Base-by-base conservation (phyloP, 2,797 vertebrate genomes). In the Chaetodon trifasciatus region DNA sequence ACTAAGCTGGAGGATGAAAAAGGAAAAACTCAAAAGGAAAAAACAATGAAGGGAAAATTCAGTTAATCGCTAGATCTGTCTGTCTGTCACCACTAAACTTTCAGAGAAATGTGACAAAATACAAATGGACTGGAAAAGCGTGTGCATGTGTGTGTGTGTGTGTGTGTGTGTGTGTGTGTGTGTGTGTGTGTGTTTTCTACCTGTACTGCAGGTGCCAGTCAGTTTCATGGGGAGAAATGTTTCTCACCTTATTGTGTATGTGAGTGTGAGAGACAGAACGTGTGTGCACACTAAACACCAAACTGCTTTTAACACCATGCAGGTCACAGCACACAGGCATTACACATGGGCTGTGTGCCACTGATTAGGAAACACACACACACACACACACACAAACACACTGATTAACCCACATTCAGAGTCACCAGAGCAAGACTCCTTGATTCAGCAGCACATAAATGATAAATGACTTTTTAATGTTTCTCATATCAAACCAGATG, bases 221-320 rank as follows among this genome's bases (percentile, higher is more conserved):
- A 32, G 0, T 52, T 72, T 74, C 60, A n/a, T 53, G 16, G 39
- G 46, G 70, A 73, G n/a, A 76, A 60, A 55, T 24, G 47, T 60
- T 77, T 83, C 84, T 69, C 82, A 85, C 79, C 69, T 74, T 52
- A 13, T 3, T 46, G 21, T 64, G 67, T 68, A 24, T 49, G 60
- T 47, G 37, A 19, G 32, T 40, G 49, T 40, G 44, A 62, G 35
- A 50, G 7, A 50, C 23, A 0, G 58, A 4, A 32, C 11, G 8
- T 62, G 72, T 64, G 74, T 76, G 61, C 28, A 5, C 66, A 28
- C 28, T 35, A 63, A 81, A 85, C 88, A 81, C 64, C 70, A 82
- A 81, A 87, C 81, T 64, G 88, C 84, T 89, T 90, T 90, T 91
- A 90, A 84, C 88, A 82, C 87, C 70, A 63, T 56, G 56, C 76